Conservation (phyloP, 2,113 vertebrate species). For the Nansenia antarctica region DNA sequence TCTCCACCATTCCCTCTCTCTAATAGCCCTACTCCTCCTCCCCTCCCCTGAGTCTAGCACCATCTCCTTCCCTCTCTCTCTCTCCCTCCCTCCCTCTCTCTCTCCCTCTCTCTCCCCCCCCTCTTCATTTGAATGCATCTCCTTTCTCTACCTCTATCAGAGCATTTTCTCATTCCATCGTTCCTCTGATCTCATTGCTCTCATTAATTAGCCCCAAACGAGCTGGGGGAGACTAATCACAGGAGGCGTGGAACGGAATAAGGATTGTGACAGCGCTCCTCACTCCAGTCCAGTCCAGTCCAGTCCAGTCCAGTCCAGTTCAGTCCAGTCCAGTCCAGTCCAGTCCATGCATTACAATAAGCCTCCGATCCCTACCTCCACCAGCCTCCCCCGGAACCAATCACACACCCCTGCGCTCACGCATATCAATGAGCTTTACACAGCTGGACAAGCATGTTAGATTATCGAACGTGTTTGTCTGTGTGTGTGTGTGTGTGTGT, state of each 20-base stretch:
- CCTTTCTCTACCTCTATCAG: too few species aligned
- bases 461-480: too few species aligned
- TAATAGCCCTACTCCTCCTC: constrained; percentile 51
- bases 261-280: too few species aligned
- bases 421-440: background rate
- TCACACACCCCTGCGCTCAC: background rate
- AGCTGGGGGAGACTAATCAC: too few species aligned
- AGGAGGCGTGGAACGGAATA: too few species aligned
- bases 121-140: background rate
- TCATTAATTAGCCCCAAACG: background rate
- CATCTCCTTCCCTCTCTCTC: constrained; percentile 28
- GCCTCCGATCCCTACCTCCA: too few species aligned
- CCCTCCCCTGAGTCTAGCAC: constrained; percentile 59
- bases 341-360: too few species aligned
- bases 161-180: background rate
- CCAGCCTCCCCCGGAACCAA: too few species aligned
- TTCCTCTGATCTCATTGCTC: background rate
- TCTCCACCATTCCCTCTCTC: constrained; percentile 62
- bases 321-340: too few species aligned
- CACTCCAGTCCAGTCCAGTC: too few species aligned
- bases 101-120: background rate
- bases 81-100: background rate
- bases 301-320: too few species aligned
- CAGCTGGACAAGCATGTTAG: background rate
- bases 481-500: background rate